Evolutionary conservation across 2,113 vertebrate genomes (phyloP).

Genomic region (Gymnobelideus leadbeateri): DNA sequence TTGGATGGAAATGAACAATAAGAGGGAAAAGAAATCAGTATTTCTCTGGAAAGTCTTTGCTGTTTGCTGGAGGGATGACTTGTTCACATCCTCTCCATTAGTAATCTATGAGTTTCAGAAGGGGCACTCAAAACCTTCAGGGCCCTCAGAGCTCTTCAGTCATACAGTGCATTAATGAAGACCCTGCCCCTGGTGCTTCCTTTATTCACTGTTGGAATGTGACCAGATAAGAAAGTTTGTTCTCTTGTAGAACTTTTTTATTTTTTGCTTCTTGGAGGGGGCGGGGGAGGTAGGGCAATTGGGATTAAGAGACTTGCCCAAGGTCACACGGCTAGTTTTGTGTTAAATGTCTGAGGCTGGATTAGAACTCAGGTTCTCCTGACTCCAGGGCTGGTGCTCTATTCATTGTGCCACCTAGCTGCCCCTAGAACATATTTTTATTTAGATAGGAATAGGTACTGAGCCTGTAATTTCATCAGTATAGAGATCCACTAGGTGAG

Average conservation of each 20-base stretch:
- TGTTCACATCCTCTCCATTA: constrained; percentile 33
- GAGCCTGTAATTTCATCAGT: not conserved
- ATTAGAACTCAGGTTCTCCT: too few relatives aligned
- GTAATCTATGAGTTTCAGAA: constrained; percentile 26
- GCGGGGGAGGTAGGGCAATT: too few relatives aligned
- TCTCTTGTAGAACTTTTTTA: not conserved
- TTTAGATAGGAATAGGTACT: not conserved
- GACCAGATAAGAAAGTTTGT: not conserved
- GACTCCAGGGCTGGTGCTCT: too few relatives aligned
- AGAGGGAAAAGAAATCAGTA: not conserved
- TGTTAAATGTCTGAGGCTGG: too few relatives aligned
- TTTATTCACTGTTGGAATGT: constrained; percentile 13
- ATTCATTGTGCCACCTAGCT: too few relatives aligned
- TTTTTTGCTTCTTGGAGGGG: not conserved
- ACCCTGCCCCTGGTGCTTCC: not conserved
- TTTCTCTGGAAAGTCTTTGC: not conserved
- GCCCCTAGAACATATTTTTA: too few relatives aligned
- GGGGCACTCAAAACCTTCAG: not conserved
- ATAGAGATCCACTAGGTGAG: not conserved
- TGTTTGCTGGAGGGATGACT: not conserved
- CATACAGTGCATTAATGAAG: not conserved
- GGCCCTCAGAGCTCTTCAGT: not conserved
- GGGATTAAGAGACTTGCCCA: too few relatives aligned
- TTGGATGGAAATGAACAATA: not conserved
- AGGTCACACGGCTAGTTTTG: too few relatives aligned